Evolutionary conservation across 2,113 vertebrate species (phyloP), one percentile per base, ranked within the genome.

Genomic region (Onychostoma macrolepis): DNA sequence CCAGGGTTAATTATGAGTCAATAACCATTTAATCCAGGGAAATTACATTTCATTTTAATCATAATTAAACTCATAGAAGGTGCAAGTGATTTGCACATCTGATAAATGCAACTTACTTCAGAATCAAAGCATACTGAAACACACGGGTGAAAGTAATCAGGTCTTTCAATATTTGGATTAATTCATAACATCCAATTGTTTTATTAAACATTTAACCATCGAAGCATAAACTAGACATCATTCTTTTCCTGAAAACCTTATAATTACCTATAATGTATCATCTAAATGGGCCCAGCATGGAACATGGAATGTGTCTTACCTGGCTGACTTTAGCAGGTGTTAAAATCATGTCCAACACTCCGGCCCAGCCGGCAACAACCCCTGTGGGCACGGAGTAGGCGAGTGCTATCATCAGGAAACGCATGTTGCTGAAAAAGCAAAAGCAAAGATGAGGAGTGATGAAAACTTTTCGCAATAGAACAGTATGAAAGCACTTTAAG

Each of bases 381-480:
- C 98, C 98, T 67, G 97, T 94, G 33, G 98, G 97, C 91, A 99
- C 97, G 0, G 98, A 96, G 88, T 98, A 99, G 26, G 98, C 98
- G 92, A 99, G 92, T 1, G 96, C 97, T 84, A 99, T 96, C 97
- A 99, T 98, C 95, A 99, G 93, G 94, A 99, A 99, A 36, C 97
- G 95, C 86, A 96, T 91, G 91, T 99, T 99, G 92, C 98, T 99
- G 87, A 63, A 90, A 85, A 87, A 80, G 36, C 17, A 86, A 69
- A 43, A 75, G 45, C 28, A 33, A 48, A 21, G 43, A 71, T 15
- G 24, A 48, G 41, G 24, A 56, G 17, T 83, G 43, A 53, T 63
- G 17, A 87, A 15, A 74, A 72, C 19, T 17, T 71, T 24, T 36
- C 7, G 43, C 19, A 83, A 48, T 11, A 69, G 41, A 69, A 48